Evolutionary conservation across 2,888 invertebrate species (phyloP).

Genomic region (Amphiduros pacificus): DNA sequence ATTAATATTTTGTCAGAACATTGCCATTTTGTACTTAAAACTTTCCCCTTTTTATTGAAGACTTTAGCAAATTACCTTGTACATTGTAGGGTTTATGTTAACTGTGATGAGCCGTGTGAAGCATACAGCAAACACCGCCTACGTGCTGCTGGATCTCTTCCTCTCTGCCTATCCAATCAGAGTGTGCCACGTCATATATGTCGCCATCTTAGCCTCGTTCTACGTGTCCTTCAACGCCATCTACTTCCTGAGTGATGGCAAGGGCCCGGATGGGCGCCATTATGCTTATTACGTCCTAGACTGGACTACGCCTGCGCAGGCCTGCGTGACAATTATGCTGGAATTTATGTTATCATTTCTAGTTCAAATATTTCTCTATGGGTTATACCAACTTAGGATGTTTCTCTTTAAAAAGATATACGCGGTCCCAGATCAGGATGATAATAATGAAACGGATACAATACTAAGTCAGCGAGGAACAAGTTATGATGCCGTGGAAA

Average conservation of each 20-base stretch:
- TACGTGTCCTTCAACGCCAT: conserved; percentile 52
- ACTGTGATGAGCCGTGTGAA: conserved; percentile 45
- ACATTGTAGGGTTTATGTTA: conserved; percentile 38
- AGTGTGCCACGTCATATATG: conserved; percentile 47
- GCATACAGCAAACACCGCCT: conserved; percentile 47
- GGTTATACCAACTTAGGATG: no score
- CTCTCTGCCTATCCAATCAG: conserved; percentile 46
- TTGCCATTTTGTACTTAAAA: neutral
- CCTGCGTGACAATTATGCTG: conserved; percentile 46
- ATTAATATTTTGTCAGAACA: no score
- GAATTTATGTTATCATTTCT: conserved; percentile 37
- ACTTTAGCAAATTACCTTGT: neutral
- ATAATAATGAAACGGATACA: no score
- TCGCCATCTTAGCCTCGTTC: conserved; percentile 43
- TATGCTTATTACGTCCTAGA: conserved; percentile 50
- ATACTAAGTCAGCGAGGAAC: no score
- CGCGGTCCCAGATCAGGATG: no score
- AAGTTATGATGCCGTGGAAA: no score
- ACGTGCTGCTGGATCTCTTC: conserved; percentile 45
- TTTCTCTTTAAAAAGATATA: no score
- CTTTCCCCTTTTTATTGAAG: neutral
- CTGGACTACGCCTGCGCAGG: conserved; percentile 48
- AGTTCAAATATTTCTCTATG: no score
- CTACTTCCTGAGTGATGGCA: conserved; percentile 50
- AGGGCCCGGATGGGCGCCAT: conserved; percentile 40